phyloP scores from a whole-genome alignment of 2,888 invertebrate species.

The Plagodis pulveraria region DNA sequence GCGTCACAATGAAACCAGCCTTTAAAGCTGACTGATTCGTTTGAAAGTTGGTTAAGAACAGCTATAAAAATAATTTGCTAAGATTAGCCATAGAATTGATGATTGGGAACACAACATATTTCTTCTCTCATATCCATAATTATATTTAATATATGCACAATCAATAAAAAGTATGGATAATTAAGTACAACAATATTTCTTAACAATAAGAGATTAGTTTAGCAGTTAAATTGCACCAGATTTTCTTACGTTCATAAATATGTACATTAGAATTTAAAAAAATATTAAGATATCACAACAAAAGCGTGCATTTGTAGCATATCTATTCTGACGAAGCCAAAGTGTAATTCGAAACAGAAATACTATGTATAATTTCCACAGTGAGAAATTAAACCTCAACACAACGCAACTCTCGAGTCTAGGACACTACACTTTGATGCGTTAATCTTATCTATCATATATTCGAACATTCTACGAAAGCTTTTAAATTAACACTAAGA shows the following conservation, averaged over 20 bases:
- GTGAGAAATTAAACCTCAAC: slow-evolving; percentile 8
- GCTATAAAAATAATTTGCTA: too few relatives aligned
- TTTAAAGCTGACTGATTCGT: too few relatives aligned
- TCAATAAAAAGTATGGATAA: slow-evolving; percentile 13
- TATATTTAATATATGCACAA: slow-evolving; percentile 2
- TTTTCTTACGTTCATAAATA: slow-evolving; percentile 20
- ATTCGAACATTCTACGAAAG: slow-evolving; percentile 52
- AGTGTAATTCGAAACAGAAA: slow-evolving; percentile 15
- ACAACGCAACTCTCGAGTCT: slow-evolving; percentile 26
- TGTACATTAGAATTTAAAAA: slow-evolving; percentile 27
- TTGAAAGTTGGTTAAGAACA: too few relatives aligned
- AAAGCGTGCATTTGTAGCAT: slow-evolving; percentile 26
- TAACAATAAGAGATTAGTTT: slow-evolving; percentile 14
- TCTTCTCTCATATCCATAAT: neutral
- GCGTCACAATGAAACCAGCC: too few relatives aligned
- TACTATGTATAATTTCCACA: slow-evolving; percentile 8
- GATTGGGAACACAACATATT: neutral
- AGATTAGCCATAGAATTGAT: neutral
- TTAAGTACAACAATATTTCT: slow-evolving; percentile 32
- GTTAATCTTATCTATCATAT: slow-evolving; percentile 27
- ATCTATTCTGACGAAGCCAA: slow-evolving; percentile 22
- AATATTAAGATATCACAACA: slow-evolving; percentile 33
- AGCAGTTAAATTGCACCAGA: slow-evolving; percentile 30
- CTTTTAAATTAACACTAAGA: slow-evolving; percentile 68
- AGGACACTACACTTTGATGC: slow-evolving; percentile 38